phyloP scores from a whole-genome alignment of 2,113 vertebrate species.

The Tricholaema leucomelas region DNA sequence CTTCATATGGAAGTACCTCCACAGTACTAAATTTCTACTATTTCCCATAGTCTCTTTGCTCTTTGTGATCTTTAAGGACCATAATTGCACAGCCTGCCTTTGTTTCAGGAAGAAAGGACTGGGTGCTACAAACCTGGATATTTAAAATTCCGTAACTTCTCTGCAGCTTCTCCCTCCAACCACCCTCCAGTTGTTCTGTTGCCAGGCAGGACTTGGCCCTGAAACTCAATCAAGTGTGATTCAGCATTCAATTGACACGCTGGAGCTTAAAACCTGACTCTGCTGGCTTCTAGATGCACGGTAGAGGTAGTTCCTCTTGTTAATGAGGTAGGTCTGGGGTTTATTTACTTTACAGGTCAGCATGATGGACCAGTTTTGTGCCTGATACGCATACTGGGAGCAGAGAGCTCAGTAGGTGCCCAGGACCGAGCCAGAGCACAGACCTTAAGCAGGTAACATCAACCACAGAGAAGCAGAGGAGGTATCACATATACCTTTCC shows the following conservation, averaged over 20 bases:
- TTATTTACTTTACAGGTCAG: constrained; percentile 48
- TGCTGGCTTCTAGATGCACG: not conserved
- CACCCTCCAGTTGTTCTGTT: not conserved
- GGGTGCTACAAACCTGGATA: not conserved
- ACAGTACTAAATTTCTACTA: not conserved
- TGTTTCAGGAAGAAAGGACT: not conserved
- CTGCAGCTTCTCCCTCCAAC: not conserved
- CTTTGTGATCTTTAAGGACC: not conserved
- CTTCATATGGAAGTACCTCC: not conserved
- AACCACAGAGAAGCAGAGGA: not conserved
- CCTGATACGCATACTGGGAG: not conserved
- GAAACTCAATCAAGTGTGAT: constrained; percentile 22
- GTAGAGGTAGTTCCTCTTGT: not conserved
- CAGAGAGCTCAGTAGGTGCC: not conserved
- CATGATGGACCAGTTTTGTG: not conserved
- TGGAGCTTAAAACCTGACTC: not conserved
- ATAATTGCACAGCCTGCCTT: not conserved
- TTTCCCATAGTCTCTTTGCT: not conserved
- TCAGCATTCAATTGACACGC: constrained; percentile 12
- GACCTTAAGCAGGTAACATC: not conserved
- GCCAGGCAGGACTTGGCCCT: not conserved
- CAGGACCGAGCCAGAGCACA: not conserved
- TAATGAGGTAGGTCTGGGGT: not conserved
- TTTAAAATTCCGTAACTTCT: not conserved
- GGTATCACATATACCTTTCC: not conserved